phyloP scores from a whole-genome alignment of 1,140 invertebrate species.

The Drosophila pachea region DNA sequence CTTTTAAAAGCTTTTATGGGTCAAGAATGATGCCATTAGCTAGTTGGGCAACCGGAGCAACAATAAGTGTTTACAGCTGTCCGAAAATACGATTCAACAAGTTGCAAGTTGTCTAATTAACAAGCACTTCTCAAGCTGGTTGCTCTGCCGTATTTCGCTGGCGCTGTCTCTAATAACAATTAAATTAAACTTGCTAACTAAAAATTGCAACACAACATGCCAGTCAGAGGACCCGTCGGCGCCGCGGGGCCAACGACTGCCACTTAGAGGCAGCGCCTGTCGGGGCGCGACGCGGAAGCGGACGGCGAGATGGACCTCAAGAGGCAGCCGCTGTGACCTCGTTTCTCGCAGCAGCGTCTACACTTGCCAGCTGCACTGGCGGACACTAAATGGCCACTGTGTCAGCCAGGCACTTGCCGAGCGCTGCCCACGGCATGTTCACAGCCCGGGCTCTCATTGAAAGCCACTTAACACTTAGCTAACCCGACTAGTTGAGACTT shows the following conservation, averaged over 20 bases:
- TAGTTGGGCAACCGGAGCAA: background rate
- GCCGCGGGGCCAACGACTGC: slow-evolving; percentile 22
- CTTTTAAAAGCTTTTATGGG: slow-evolving; percentile 1
- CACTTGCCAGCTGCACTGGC: slow-evolving; percentile 12
- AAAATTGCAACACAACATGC: slow-evolving; percentile 51
- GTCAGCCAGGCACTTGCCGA: slow-evolving; percentile 28
- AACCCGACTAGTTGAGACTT: slow-evolving; percentile 10
- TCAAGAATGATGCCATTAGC: background rate
- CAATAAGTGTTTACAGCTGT: slow-evolving; percentile 6
- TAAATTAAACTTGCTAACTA: slow-evolving; percentile 59
- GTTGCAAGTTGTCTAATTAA: slow-evolving; percentile 63
- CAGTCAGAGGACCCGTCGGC: slow-evolving; percentile 18
- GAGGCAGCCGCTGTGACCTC: slow-evolving; percentile 36
- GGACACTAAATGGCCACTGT: slow-evolving; percentile 32
- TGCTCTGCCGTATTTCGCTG: slow-evolving; percentile 38
- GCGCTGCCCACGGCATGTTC: slow-evolving; percentile 10
- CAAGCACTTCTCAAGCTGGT: slow-evolving; percentile 52
- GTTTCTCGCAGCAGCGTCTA: slow-evolving; percentile 8
- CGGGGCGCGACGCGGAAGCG: background rate
- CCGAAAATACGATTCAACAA: slow-evolving; percentile 38
- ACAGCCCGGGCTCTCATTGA: slow-evolving; percentile 1
- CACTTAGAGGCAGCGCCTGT: slow-evolving; percentile 27
- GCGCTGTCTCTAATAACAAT: slow-evolving; percentile 62
- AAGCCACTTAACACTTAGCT: slow-evolving; percentile 33
- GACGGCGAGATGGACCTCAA: slow-evolving; percentile 21